Conservation (phyloP, 2,888 invertebrate genomes). For the Anorthoa munda region DNA sequence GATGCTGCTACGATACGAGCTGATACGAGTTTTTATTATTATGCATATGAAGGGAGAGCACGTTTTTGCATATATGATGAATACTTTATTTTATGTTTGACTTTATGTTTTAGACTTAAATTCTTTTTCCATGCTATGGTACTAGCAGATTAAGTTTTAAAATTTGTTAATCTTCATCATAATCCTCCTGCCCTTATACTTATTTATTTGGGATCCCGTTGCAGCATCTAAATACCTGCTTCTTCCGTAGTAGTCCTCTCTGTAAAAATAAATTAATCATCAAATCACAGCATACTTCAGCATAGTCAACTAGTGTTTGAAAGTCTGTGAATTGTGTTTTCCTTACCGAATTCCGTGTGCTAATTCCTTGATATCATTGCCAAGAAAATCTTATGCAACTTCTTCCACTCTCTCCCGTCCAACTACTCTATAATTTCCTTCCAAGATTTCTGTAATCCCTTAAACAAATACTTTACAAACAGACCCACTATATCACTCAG, state of each 20-base stretch:
- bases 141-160: too few species aligned
- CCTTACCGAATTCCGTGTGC: neutral
- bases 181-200: rapidly evolving
- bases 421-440: neutral
- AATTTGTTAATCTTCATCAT: too few species aligned
- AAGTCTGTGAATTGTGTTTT: too few species aligned
- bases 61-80: slow-evolving; percentile 22
- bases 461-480: neutral
- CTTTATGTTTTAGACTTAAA: neutral
- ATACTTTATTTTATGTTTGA: slow-evolving; percentile 14
- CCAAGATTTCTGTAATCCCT: neutral
- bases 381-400: neutral
- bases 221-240: neutral
- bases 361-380: neutral
- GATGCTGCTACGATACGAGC: too few species aligned
- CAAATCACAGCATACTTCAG: neutral
- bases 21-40: slow-evolving; percentile 33
- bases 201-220: neutral
- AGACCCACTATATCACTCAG: neutral
- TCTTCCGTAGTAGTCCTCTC: neutral
- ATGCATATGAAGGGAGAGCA: slow-evolving; percentile 21
- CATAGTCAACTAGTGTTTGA: neutral
- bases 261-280: neutral
- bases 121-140: neutral
- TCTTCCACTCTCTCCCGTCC: neutral